Evolutionary conservation across 2,113 vertebrate genomes (phyloP), one percentile per base, ranked within the genome.

Genomic region (Eretmochelys imbricata): DNA sequence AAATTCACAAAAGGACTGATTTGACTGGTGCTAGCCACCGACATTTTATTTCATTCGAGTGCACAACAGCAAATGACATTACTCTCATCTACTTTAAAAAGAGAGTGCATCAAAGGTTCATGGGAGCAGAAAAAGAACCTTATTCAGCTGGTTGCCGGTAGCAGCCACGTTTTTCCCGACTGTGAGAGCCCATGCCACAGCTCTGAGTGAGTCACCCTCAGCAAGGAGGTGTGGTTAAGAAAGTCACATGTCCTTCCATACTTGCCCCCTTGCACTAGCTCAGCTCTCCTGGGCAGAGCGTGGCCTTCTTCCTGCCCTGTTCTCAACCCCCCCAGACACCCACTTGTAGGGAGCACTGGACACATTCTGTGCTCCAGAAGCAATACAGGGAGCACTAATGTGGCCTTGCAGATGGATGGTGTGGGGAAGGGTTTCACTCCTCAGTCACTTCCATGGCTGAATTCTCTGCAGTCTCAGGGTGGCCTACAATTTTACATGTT

Each of bases 1-100:
- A 94, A 96, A 96, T 97, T 96, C 92, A 89, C 89, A 89, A 92
- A 96, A 96, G 57, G 57, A 46, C 87, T 80, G 57, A 95, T 94
- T 81, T 95, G 82, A 89, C 85, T 94, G n/a, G 49, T 42, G 96
- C 88, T 91, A 91, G 84, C 86, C 82, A 96, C 87, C 82, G 62
- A 84, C 85, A 94, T 94, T 95, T 97, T 92, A 94, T 90, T 98
- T 91, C 57, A 85, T 95, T 94, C 93, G 65, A 80, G 80, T 48
- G 80, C 53, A 85, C 42, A 87, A 88, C 5, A 90, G 81, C 51
- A 87, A 94, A 93, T 88, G 55, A 57, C 83, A 79, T 25, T 75
- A n/a, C 54, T 91, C 96, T 95, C 95, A 84, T 85, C 93, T 53
- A 57, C 90, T 93, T 95, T 95, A 81, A 82, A 95, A 84, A 88